These are phyloP conservation scores for Saccostrea glomerata DNA, from an alignment of 1,140 invertebrate genomes.

Conservation along the genomic window DNA sequence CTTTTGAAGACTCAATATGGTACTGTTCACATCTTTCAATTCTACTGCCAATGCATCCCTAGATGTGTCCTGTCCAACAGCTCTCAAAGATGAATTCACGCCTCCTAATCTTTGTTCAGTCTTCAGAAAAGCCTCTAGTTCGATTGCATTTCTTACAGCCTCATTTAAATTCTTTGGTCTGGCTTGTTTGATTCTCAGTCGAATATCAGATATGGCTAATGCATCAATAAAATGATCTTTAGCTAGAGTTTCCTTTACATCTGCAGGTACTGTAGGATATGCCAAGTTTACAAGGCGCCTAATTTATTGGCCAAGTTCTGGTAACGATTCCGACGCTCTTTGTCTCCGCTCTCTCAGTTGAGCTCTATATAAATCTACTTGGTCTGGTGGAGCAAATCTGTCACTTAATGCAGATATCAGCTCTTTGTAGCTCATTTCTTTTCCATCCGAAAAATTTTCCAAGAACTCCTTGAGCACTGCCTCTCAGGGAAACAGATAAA, in stretches of 20 bases:
- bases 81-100: too few relatives aligned
- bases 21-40: too few relatives aligned
- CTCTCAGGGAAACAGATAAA: too few relatives aligned
- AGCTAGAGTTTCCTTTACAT: conserved; percentile 41
- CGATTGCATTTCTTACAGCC: conserved; percentile 40
- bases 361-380: conserved; percentile 22
- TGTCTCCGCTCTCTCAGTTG: conserved; percentile 38
- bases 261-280: conserved; percentile 42
- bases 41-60: too few relatives aligned
- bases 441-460: too few relatives aligned
- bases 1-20: too few relatives aligned
- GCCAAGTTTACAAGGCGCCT: conserved; percentile 45
- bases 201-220: conserved; percentile 35
- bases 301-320: conserved; percentile 45
- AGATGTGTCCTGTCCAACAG: too few relatives aligned
- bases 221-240: conserved; percentile 43
- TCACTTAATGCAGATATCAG: too few relatives aligned
- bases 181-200: conserved; percentile 41
- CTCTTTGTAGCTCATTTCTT: too few relatives aligned
- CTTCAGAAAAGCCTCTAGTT: background rate
- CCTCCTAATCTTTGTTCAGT: background rate
- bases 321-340: conserved; percentile 35
- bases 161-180: conserved; percentile 36
- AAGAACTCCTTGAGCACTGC: too few relatives aligned
- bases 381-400: conserved; percentile 17